phyloP scores from a whole-genome alignment of 2,888 invertebrate genomes.

The Deladenus siricidicola region DNA sequence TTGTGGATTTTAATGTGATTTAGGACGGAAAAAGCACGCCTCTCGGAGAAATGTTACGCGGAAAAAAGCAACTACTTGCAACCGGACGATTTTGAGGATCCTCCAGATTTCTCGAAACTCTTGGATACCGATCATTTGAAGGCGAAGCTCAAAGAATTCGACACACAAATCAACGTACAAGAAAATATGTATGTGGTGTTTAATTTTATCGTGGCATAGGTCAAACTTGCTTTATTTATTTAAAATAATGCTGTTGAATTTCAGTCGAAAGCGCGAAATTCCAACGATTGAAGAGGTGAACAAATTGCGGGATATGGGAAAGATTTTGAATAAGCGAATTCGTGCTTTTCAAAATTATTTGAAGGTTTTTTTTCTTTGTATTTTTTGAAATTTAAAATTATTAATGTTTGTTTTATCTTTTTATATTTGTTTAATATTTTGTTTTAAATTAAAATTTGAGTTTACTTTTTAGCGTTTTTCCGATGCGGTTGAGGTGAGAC shows the following conservation, averaged over 20 bases:
- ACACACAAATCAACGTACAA: conserved; percentile 14
- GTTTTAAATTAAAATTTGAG: no score
- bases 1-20: neutral
- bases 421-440: no score
- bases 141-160: conserved; percentile 3
- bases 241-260: no score
- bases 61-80: conserved; percentile 16
- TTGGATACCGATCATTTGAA: conserved; percentile 20
- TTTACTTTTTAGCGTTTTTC: neutral
- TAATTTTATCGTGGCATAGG: neutral
- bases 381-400: no score
- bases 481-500: neutral
- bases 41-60: neutral
- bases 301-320: neutral
- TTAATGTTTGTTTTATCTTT: no score
- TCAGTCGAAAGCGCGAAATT: conserved; percentile 1
- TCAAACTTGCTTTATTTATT: neutral
- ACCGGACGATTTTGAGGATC: conserved; percentile 18
- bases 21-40: conserved; percentile 1
- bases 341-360: neutral
- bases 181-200: conserved; percentile 20
- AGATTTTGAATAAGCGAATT: neutral
- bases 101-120: conserved; percentile 25
- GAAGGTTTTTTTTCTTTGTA: no score
- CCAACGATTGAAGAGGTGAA: conserved; percentile 8